Percentiles rank a stretch among this genome's conserved stretches.
These are phyloP conservation scores for Nematostella vectensis DNA, from an alignment of 92 coral and sea anemone genomes.

Conservation along the genomic window DNA sequence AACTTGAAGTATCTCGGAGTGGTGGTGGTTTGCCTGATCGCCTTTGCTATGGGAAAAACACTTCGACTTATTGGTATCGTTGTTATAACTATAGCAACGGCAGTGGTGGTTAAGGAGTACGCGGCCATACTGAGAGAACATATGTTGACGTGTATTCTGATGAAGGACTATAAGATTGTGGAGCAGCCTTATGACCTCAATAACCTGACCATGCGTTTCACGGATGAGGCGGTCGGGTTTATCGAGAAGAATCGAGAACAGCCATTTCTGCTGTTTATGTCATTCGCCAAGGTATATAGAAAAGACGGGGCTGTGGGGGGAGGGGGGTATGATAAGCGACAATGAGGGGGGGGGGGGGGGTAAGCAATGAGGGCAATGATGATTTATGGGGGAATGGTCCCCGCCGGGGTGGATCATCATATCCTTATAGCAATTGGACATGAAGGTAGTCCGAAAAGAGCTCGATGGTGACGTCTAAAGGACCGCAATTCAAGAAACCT, in stretches of 20 bases:
- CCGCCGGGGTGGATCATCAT: no score
- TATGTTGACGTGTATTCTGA: conserved; percentile 25
- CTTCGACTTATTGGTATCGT: neutral
- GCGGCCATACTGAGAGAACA: neutral
- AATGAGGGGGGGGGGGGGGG: no score
- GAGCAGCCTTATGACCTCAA: conserved; percentile 67
- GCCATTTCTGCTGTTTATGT: conserved; percentile 67
- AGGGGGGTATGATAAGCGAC: no score
- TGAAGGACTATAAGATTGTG: conserved; percentile 63
- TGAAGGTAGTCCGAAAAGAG: no score
- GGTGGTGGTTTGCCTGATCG: conserved; percentile 4
- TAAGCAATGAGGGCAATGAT: no score
- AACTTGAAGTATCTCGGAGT: neutral
- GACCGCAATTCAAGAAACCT: no score
- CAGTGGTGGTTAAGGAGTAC: neutral
- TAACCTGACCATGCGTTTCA: conserved; percentile 72
- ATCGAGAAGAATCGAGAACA: conserved; percentile 37
- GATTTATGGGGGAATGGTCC: no score
- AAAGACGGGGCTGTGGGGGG: no score
- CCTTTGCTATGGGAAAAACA: conserved; percentile 7
- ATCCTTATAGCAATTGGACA: no score
- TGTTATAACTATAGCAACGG: neutral
- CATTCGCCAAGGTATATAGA: conserved; percentile 75
- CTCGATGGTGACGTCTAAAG: no score
- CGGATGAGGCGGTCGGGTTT: conserved; percentile 62